A percentile compares a stretch with the other conserved stretches of the same genome.
phyloP scores from a whole-genome alignment of 2,888 invertebrate genomes.

The Clostera curtula region DNA sequence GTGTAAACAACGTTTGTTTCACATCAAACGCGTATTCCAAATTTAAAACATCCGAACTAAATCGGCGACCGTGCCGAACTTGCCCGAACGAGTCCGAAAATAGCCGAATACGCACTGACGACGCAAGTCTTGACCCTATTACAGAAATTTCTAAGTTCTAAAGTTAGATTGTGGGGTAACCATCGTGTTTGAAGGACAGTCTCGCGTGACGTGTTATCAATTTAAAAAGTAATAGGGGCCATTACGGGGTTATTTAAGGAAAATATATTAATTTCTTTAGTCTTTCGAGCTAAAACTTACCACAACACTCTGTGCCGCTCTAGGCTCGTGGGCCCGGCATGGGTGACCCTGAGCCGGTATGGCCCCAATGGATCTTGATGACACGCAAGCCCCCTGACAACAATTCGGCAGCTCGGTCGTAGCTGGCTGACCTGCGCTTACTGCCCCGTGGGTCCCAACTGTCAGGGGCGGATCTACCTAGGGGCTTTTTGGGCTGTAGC shows the following conservation, averaged over 20 bases:
- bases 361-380: too few species aligned
- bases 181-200: constrained; percentile 12
- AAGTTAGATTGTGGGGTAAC: constrained; percentile 30
- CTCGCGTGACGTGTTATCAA: not conserved
- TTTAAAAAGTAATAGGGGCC: not conserved
- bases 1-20: constrained; percentile 53
- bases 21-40: constrained; percentile 59
- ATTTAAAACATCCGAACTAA: constrained; percentile 46
- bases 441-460: too few species aligned
- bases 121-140: constrained; percentile 71
- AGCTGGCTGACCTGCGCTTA: too few species aligned
- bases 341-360: too few species aligned
- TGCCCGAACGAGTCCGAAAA: constrained; percentile 46
- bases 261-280: too few species aligned
- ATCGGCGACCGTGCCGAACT: constrained; percentile 37
- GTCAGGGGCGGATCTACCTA: too few species aligned
- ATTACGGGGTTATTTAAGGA: not conserved
- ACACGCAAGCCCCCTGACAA: too few species aligned
- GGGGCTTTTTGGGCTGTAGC: too few species aligned
- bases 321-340: too few species aligned
- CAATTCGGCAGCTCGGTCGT: too few species aligned
- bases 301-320: too few species aligned
- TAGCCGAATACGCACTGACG: constrained; percentile 48
- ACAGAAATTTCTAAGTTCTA: constrained; percentile 54
- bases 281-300: too few species aligned